Evolutionary conservation across 2,888 invertebrate genomes (phyloP), one percentile per base, ranked within the genome.

Genomic region (Dichetophora obliterata): DNA sequence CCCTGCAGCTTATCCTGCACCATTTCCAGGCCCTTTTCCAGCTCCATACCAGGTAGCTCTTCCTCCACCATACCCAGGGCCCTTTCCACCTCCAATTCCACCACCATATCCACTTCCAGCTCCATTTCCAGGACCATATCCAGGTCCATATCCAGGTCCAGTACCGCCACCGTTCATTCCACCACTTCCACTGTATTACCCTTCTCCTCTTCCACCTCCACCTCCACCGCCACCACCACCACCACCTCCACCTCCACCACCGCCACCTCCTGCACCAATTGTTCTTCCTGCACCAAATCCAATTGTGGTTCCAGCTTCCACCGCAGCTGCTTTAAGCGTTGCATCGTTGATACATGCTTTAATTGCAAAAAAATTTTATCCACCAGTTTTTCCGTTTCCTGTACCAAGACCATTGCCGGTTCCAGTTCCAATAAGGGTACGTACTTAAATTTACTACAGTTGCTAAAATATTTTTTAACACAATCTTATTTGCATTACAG

Each of bases 311-410:
- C 81, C 82, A 48, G 80, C 81, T 5, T 79, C 81, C 73, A 81
- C 82, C n/a, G 81, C 82, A 3, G 82, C 81, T 16, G 80, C 82
- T 4, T 70, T 82, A 57, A 81, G 82, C 72, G 79, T 82, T 31
- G 81, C 81, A 16, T 82, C 82, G 9, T 77, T 82, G 37, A 57
- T 82, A 22, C 82, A 82, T 71, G 81, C 81, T 8, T 75, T 82
- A 8, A 82, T 82, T 69, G 80, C 82, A 0, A 78, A 80, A 27
- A 82, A 82, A 54, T 81, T 81, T 61, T 81, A 81, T 76, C 81
- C 81, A 43, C 81, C 80, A 9, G 81, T 81, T 31, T 73, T 80
- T 54, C 82, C 82, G 9, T 80, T 79, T 76, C 81, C 82, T 3
- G 79, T 81, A 9, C 77, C 80, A 1, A 77, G 74, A 22, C 82